Evolutionary conservation across 2,888 invertebrate species (phyloP).

Genomic region (Chrysomela aeneicollis): DNA sequence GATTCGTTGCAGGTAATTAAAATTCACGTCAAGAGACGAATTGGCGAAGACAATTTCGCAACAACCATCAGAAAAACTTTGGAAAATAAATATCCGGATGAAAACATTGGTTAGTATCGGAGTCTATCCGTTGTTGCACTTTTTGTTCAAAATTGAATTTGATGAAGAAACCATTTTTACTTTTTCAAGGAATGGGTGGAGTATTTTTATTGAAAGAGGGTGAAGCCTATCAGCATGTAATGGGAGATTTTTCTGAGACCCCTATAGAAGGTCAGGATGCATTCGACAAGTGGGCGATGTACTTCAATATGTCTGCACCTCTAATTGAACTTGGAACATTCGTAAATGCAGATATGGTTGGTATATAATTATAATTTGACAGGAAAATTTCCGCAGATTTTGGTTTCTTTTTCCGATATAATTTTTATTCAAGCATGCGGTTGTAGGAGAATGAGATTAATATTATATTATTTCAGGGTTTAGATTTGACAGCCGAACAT

Average conservation of each 20-base stretch:
- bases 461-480: conserved; percentile 67
- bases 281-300: conserved; percentile 88
- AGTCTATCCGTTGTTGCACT: no score
- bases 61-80: conserved; percentile 80
- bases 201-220: conserved; percentile 85
- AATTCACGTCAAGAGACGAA: conserved; percentile 77
- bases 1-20: conserved; percentile 72
- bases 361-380: conserved; percentile 39
- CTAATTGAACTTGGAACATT: conserved; percentile 88
- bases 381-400: not conserved
- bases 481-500: conserved; percentile 93
- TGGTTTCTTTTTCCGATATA: no score
- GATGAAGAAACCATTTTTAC: not conserved
- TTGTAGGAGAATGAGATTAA: not conserved
- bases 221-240: conserved; percentile 89
- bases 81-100: conserved; percentile 70
- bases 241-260: conserved; percentile 88
- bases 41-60: conserved; percentile 79
- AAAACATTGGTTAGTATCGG: conserved; percentile 70
- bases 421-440: no score
- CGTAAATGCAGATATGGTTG: conserved; percentile 83
- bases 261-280: conserved; percentile 77
- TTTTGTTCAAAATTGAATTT: not conserved
- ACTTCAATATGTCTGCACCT: conserved; percentile 90
- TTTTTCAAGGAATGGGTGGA: conserved; percentile 80